Base-by-base conservation (phyloP, 37 sponge, comb jelly and placozoan genomes). In the Diacarnus erythraeanus region DNA sequence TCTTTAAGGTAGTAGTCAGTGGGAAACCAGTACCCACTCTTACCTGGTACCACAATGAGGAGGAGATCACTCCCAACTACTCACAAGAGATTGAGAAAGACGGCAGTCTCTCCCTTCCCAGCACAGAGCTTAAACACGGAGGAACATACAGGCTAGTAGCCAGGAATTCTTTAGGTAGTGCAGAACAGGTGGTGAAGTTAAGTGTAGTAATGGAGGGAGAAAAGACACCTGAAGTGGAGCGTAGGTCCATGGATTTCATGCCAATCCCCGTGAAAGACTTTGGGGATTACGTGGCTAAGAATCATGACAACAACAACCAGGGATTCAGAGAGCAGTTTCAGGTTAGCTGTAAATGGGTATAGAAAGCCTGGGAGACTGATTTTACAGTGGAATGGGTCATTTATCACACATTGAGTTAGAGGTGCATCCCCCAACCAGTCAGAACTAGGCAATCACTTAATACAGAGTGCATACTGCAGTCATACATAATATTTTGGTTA, bases 161-260 rank as follows among this genome's bases (percentile, higher is more conserved):
- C 41, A 80, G 43, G 30, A 80, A 80, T 31, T 12, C 61, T 4
- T 37, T 29, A 9, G 80, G 80, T 21, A 80, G 80, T 80, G 80
- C 41, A 17, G 80, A 71, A 42, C 40, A 58, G 35, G 15, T 39
- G 9, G 43, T 58, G 38, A 69, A 70, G 30, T 72, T 80, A 36
- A 20, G 25, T 21, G 80, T 80, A 8, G 38, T 22, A 2, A 25
- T 25, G 17, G 80, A 80, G 60, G 57, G 22, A 23, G 66, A 65
- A 30, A 30, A n/a, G 2, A 36, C 36, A 35, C 43, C 57, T 26
- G 54, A 38, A 21, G 47, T 64, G 43, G 54, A 43, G 30, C 18
- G 30, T 47, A 78, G 31, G 44, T 42, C 38, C 43, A 20, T 77
- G 64, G 64, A 77, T 10, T 66, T 51, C 15, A 27, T 2, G 27